phyloP scores from a whole-genome alignment of 2,888 invertebrate species.

The Esperia sulphurella region DNA sequence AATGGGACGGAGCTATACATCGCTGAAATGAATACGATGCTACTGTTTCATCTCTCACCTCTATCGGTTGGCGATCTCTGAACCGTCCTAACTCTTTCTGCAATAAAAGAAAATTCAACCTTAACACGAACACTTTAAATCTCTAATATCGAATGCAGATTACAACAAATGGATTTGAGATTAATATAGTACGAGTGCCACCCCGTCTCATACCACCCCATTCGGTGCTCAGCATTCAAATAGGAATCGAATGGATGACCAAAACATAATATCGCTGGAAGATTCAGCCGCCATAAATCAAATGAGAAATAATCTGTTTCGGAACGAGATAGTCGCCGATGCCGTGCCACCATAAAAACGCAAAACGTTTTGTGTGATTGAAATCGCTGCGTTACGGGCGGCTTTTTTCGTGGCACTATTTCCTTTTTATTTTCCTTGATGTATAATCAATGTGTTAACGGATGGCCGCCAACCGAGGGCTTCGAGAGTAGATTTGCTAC shows the following conservation, averaged over 20 bases:
- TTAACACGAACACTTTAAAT: constrained; percentile 43
- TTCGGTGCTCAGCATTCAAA: constrained; percentile 78
- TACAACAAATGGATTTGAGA: constrained; percentile 78
- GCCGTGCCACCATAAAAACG: constrained; percentile 74
- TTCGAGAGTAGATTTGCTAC: constrained; percentile 71
- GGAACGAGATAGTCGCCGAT: constrained; percentile 76
- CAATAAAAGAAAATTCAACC: constrained; percentile 60
- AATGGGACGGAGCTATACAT: constrained; percentile 65
- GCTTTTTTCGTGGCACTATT: constrained; percentile 68
- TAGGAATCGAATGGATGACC: constrained; percentile 80
- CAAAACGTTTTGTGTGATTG: constrained; percentile 79
- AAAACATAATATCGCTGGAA: constrained; percentile 79
- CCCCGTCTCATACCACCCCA: constrained; percentile 74
- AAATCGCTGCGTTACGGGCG: constrained; percentile 67
- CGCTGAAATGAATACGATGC: constrained; percentile 74
- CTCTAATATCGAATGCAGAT: constrained; percentile 62
- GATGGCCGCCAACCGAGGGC: constrained; percentile 66
- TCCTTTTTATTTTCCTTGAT: constrained; percentile 76
- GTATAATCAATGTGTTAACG: constrained; percentile 79
- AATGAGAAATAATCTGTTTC: constrained; percentile 81
- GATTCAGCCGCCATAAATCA: constrained; percentile 79
- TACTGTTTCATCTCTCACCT: constrained; percentile 80
- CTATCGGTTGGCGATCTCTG: constrained; percentile 73
- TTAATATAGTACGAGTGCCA: constrained; percentile 78
- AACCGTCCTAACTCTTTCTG: constrained; percentile 70